Evolutionary conservation across 2,888 invertebrate genomes (phyloP).

Genomic region (Nineta flava): DNA sequence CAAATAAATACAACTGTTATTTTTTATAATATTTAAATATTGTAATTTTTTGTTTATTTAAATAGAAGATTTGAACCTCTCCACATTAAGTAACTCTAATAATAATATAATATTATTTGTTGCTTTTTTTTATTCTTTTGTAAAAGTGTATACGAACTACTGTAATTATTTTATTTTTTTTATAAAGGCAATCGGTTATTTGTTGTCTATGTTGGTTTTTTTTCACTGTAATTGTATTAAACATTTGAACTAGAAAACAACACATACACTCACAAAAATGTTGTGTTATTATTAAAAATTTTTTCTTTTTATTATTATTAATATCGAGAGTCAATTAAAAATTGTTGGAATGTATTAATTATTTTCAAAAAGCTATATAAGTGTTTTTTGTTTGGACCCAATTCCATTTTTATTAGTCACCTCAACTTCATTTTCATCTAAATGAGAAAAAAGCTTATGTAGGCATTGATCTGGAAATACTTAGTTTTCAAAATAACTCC

Average conservation of each 20-base stretch:
- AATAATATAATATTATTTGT: neutral
- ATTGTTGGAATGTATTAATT: neutral
- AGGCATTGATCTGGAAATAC: too few relatives aligned
- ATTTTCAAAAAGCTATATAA: neutral
- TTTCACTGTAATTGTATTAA: slow-evolving; percentile 5
- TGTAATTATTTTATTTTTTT: slow-evolving; percentile 24
- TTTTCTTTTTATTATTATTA: neutral
- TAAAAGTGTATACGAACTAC: slow-evolving; percentile 31
- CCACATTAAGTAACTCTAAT: slow-evolving; percentile 3
- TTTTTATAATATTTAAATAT: neutral
- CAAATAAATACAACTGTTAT: too few relatives aligned
- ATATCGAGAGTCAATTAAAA: neutral
- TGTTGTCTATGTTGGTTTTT: slow-evolving; percentile 20
- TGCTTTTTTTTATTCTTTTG: slow-evolving; percentile 16
- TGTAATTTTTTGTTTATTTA: neutral
- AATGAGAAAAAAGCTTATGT: too few relatives aligned
- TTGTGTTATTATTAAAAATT: too few relatives aligned
- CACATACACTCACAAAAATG: neutral
- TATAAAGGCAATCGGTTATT: slow-evolving; percentile 30
- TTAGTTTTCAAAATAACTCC: too few relatives aligned
- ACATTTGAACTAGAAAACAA: slow-evolving; percentile 2
- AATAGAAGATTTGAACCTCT: slow-evolving; percentile 4
- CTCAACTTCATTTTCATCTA: too few relatives aligned
- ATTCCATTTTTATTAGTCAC: too few relatives aligned
- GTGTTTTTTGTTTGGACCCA: neutral